Evolutionary conservation across 2,888 invertebrate genomes (phyloP), one percentile per base, ranked within the genome.

Genomic region (Fragum whitleyi): DNA sequence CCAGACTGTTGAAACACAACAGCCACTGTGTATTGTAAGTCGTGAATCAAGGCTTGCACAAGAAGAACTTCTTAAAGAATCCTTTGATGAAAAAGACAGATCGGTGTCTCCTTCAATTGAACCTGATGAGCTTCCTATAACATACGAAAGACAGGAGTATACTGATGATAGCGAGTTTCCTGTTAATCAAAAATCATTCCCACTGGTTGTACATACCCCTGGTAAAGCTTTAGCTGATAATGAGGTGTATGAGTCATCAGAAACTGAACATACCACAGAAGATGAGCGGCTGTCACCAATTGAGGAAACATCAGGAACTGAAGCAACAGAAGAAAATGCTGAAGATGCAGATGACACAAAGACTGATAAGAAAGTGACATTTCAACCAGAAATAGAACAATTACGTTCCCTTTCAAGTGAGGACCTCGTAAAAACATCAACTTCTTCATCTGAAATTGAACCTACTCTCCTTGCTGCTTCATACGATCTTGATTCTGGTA

Each of bases 391-490:
- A 39, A 85, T 83, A 9, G 87, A 89, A 57, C 89, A 91, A 55
- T 71, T 86, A n/a, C 89, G 89, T 29, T 90, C 91, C 19, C 83
- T 87, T 32, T 89, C 90, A 29, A 88, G 90, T 83, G 92, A 92
- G 82, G 92, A 92, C 36, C 76, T 90, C 47, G 89, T 92, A n/a
- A 91, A 92, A 74, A 92, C 92, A 47, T 93, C 94, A 26, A 92
- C 93, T 14, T 93, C 97, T 9, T 93, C 97, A 51, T 98, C 98
- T 42, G 98, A 98, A 94, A 98, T 98, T 67, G 94, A 93, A 79
- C 93, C 93, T 94, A 99, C 98, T 1, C 94, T 99, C 11, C 96
- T 99, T 14, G 97, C 98, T 19, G 98, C 98, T 1, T 96, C 97
- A 11, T 96, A 97, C 91, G 97, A 97, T 93, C 94, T 96, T 68